phyloP scores from a whole-genome alignment of 1,140 invertebrate genomes.

The Danaus plexippus region DNA sequence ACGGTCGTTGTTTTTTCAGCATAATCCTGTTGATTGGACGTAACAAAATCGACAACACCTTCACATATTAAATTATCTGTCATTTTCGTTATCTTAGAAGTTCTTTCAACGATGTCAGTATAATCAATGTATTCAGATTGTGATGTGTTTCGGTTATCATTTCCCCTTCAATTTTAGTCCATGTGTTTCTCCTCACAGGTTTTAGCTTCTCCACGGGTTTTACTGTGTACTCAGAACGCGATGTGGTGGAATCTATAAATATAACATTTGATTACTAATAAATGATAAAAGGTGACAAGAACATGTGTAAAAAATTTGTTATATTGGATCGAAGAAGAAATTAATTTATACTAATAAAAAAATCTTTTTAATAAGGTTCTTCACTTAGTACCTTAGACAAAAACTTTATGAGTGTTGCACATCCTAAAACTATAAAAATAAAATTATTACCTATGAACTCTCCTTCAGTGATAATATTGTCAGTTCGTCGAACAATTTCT shows the following conservation, averaged over 20 bases:
- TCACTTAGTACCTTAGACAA: no score
- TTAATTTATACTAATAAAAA: no score
- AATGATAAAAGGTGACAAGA: not conserved
- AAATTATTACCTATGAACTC: conserved; percentile 64
- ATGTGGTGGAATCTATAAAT: conserved; percentile 76
- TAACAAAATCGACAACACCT: conserved; percentile 76
- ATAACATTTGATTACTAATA: conserved; percentile 10
- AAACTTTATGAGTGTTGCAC: not conserved
- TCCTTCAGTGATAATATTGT: conserved; percentile 75
- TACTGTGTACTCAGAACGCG: conserved; percentile 77
- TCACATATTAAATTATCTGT: conserved; percentile 78
- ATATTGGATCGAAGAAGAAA: not conserved
- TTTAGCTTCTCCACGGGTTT: conserved; percentile 76
- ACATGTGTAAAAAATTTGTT: no score
- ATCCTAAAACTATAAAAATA: not conserved
- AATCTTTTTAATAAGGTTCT: no score
- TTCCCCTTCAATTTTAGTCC: conserved; percentile 84
- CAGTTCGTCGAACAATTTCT: conserved; percentile 74
- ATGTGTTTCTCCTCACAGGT: conserved; percentile 84
- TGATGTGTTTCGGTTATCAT: conserved; percentile 77
- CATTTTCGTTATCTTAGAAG: conserved; percentile 72
- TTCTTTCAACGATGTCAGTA: conserved; percentile 72
- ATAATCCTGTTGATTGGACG: conserved; percentile 75
- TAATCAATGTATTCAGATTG: conserved; percentile 78
- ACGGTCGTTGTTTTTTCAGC: conserved; percentile 71